phyloP scores from a whole-genome alignment of 1,140 invertebrate species.

The Myzus persicae region DNA sequence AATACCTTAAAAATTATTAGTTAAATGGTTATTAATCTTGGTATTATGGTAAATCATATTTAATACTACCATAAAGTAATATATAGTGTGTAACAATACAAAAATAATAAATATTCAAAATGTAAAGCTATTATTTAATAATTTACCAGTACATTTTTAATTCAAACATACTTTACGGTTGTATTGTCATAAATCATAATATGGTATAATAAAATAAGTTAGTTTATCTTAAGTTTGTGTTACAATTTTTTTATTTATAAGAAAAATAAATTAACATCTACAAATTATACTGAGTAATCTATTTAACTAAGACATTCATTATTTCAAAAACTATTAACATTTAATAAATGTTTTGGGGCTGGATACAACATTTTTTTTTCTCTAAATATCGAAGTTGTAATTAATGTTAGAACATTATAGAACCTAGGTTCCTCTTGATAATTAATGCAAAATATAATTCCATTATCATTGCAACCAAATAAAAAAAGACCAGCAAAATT shows the following conservation, averaged over 20 bases:
- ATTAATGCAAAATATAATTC: not conserved
- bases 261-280: not conserved
- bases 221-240: not conserved
- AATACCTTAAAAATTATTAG: not conserved
- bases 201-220: not conserved
- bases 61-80: constrained; percentile 2
- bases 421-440: not conserved
- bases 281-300: no score
- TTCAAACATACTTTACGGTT: constrained; percentile 14
- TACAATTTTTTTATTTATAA: not conserved
- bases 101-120: no score
- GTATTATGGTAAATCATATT: not conserved
- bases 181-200: no score
- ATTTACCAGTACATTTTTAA: not conserved
- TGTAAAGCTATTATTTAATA: no score
- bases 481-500: not conserved
- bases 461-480: not conserved
- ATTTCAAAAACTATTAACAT: not conserved
- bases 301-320: not conserved
- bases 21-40: not conserved
- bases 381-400: not conserved
- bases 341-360: no score
- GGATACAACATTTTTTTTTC: not conserved
- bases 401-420: not conserved
- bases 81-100: not conserved